Conservation (phyloP, 2,888 invertebrate species). For the Erannis defoliaria region DNA sequence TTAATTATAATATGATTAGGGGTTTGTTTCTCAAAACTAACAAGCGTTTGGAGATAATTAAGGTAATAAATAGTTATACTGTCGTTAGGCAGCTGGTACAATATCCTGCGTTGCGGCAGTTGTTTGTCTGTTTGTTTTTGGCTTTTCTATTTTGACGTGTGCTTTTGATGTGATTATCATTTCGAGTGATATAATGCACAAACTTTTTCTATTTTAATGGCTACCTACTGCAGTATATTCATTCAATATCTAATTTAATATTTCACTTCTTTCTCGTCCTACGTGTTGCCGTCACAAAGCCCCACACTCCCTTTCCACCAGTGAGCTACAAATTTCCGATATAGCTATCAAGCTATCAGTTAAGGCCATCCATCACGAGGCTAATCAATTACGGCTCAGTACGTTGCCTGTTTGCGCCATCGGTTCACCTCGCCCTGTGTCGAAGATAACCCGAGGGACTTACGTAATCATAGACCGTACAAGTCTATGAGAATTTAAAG, state of each 20-base stretch:
- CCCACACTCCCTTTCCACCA: slow-evolving; percentile 24
- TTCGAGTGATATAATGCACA: background rate
- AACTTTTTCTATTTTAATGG: too few species aligned
- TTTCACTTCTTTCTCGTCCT: background rate
- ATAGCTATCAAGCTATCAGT: slow-evolving; percentile 36
- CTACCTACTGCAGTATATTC: too few species aligned
- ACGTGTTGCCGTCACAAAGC: slow-evolving; percentile 6
- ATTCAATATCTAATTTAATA: too few species aligned
- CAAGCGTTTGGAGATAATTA: slow-evolving; percentile 80
- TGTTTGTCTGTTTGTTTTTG: slow-evolving; percentile 72
- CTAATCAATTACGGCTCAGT: slow-evolving; percentile 65
- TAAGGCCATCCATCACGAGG: slow-evolving; percentile 61
- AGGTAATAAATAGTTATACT: slow-evolving; percentile 82
- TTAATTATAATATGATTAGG: slow-evolving; percentile 84
- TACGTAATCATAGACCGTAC: too few species aligned
- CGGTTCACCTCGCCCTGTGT: slow-evolving; percentile 28
- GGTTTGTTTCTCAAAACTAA: slow-evolving; percentile 79
- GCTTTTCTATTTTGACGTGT: slow-evolving; percentile 68
- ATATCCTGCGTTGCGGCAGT: slow-evolving; percentile 41
- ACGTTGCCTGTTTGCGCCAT: slow-evolving; percentile 39
- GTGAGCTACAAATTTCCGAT: slow-evolving; percentile 33
- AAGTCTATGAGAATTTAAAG: too few species aligned
- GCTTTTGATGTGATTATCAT: slow-evolving; percentile 44
- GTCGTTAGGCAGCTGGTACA: slow-evolving; percentile 81
- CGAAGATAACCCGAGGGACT: slow-evolving; percentile 42